Evolutionary conservation across 2,888 invertebrate species (phyloP).

Genomic region (Acleris holmiana): DNA sequence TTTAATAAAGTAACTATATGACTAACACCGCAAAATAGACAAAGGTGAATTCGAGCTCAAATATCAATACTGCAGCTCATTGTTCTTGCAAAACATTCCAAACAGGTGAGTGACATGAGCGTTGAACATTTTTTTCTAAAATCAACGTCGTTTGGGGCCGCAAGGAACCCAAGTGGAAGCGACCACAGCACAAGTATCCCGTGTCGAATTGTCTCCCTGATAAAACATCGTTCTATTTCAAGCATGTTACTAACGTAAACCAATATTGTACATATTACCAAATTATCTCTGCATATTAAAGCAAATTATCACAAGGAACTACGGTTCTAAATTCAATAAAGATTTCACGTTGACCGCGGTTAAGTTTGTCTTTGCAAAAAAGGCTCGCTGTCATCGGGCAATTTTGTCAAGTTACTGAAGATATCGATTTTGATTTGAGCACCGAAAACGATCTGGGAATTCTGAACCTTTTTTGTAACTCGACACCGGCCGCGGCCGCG

Average conservation of each 20-base stretch:
- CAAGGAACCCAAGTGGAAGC: constrained; percentile 59
- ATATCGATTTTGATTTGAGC: constrained; percentile 75
- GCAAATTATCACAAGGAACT: constrained; percentile 39
- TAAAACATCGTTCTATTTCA: constrained; percentile 64
- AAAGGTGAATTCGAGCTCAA: not conserved
- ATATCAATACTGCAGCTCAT: not conserved
- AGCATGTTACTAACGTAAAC: constrained; percentile 67
- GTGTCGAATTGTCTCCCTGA: constrained; percentile 67
- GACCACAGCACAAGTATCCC: constrained; percentile 63
- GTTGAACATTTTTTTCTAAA: constrained; percentile 8
- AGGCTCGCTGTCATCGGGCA: constrained; percentile 64
- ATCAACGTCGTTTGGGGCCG: constrained; percentile 14
- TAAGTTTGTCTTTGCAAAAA: constrained; percentile 44
- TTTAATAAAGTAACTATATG: not conserved
- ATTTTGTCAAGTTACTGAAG: constrained; percentile 74
- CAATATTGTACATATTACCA: constrained; percentile 61
- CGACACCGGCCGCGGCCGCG: constrained; percentile 65
- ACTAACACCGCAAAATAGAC: not conserved
- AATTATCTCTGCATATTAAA: constrained; percentile 53
- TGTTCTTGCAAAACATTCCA: constrained; percentile 4
- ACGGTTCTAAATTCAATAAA: constrained; percentile 55
- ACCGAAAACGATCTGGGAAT: constrained; percentile 69
- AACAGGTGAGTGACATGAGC: not conserved
- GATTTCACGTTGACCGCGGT: constrained; percentile 19
- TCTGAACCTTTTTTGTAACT: constrained; percentile 76